Percentiles rank a stretch among this genome's conserved stretches.
These are phyloP conservation scores for Lophotis ruficrista DNA, from an alignment of 2,113 vertebrate genomes.

Conservation along the genomic window DNA sequence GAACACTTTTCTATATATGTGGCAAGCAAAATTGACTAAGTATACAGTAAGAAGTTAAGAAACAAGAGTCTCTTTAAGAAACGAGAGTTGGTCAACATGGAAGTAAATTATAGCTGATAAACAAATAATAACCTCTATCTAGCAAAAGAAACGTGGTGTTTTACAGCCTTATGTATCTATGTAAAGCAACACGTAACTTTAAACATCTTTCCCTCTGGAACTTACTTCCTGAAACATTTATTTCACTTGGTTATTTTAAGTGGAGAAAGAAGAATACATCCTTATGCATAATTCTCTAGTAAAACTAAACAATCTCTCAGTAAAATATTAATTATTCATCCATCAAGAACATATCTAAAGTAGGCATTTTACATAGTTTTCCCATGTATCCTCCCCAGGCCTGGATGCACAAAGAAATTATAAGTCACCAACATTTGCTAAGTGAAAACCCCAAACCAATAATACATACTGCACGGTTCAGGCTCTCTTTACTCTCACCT, in stretches of 20 bases:
- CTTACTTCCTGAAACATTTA: background rate
- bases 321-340: background rate
- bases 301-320: background rate
- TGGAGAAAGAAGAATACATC: background rate
- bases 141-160: background rate
- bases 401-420: background rate
- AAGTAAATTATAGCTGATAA: background rate
- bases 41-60: background rate
- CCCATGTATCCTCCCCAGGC: background rate
- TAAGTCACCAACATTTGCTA: background rate
- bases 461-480: background rate
- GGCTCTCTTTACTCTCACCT: background rate
- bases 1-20: background rate
- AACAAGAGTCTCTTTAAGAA: background rate
- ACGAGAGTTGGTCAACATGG: background rate
- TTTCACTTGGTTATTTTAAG: background rate
- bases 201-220: background rate
- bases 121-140: rapidly evolving
- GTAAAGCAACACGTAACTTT: background rate
- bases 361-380: background rate
- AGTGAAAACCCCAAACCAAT: background rate
- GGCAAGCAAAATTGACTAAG: background rate
- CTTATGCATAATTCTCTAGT: background rate
- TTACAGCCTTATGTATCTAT: background rate
- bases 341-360: background rate